Conservation (phyloP, 2,113 vertebrate species). For the Elachura formosa region DNA sequence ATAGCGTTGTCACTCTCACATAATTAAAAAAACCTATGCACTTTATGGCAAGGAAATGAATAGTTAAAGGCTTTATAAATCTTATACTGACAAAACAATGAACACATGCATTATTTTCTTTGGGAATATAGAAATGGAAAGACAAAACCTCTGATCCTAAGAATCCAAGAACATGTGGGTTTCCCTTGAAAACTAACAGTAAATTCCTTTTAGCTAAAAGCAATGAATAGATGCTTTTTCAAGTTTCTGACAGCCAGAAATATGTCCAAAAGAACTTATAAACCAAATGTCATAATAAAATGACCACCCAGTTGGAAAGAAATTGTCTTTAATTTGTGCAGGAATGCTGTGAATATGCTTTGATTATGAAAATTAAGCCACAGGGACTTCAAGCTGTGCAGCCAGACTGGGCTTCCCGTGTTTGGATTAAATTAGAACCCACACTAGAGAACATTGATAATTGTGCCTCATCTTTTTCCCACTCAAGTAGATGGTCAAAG, state of each 20-base stretch:
- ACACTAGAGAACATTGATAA: not conserved
- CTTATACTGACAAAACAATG: constrained; percentile 26
- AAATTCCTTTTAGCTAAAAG: not conserved
- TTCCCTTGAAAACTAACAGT: not conserved
- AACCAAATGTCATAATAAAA: not conserved
- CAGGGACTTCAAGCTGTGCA: constrained; percentile 1
- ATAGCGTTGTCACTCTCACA: constrained; percentile 29
- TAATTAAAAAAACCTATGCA: constrained; percentile 41
- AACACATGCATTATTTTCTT: constrained; percentile 29
- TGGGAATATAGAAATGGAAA: not conserved
- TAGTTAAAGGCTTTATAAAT: constrained; percentile 42
- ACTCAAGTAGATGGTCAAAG: not conserved
- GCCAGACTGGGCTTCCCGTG: not conserved
- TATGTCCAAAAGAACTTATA: not conserved
- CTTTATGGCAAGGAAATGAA: constrained; percentile 44
- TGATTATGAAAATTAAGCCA: constrained; percentile 24
- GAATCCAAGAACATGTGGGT: not conserved
- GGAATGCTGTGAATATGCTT: constrained; percentile 7
- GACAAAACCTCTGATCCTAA: not conserved
- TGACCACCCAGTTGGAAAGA: constrained; percentile 7
- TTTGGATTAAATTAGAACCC: not conserved
- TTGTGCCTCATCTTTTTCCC: not conserved
- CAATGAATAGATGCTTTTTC: not conserved
- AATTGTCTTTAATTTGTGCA: not conserved
- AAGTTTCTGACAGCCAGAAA: not conserved